These are phyloP conservation scores for Archips xylosteana DNA, from an alignment of 2,888 invertebrate genomes.

Conservation along the genomic window DNA sequence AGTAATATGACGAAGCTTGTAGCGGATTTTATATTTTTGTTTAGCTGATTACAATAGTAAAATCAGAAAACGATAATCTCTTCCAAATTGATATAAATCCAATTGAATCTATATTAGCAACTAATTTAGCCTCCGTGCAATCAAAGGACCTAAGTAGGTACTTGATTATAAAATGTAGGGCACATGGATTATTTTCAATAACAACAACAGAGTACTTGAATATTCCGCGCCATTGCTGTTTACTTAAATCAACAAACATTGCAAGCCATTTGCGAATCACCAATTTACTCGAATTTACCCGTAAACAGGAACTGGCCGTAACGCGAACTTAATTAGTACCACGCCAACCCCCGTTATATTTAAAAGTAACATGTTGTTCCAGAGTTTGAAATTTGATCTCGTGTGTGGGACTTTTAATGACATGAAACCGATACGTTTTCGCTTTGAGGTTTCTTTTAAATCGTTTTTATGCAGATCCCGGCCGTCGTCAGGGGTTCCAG, in stretches of 20 bases:
- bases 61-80: background rate
- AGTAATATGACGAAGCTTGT: too few species aligned
- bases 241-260: constrained; percentile 40
- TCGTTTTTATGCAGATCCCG: background rate
- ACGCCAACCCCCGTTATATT: constrained; percentile 5
- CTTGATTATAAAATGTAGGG: background rate
- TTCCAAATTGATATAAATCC: background rate
- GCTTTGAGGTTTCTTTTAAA: background rate
- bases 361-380: constrained; percentile 13
- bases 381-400: background rate
- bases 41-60: background rate
- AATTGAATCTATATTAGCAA: background rate
- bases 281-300: constrained; percentile 37
- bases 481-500: background rate
- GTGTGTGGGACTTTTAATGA: constrained; percentile 3
- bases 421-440: background rate
- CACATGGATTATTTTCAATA: constrained; percentile 15
- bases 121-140: background rate
- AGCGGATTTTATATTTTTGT: too few species aligned
- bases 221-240: constrained; percentile 28
- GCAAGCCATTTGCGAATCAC: constrained; percentile 40
- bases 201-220: constrained; percentile 25
- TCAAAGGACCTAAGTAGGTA: background rate
- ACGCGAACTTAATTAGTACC: constrained; percentile 27
- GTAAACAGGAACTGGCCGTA: constrained; percentile 23